These are phyloP conservation scores for Smutsia temminckii DNA, from an alignment of 2,797 vertebrate species.

Conservation along the genomic window DNA sequence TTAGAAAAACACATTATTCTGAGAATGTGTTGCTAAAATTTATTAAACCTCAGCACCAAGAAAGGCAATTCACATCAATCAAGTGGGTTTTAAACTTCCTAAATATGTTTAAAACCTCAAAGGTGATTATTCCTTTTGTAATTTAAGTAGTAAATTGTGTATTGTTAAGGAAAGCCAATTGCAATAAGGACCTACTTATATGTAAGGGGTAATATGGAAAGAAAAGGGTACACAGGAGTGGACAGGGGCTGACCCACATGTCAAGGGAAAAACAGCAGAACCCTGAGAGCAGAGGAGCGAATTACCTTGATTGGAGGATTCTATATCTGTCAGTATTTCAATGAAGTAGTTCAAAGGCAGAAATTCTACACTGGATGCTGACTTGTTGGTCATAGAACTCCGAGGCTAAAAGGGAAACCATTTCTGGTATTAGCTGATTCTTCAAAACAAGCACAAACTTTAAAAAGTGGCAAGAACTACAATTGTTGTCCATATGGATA, in stretches of 20 bases:
- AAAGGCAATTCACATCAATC: neutral
- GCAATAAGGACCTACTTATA: neutral
- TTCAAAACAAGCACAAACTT: neutral
- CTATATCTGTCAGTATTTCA: conserved; percentile 86
- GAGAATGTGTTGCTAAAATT: conserved; percentile 31
- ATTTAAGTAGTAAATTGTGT: neutral
- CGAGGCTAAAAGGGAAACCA: conserved; percentile 78
- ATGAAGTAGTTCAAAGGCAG: conserved; percentile 89
- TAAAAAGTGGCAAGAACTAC: neutral
- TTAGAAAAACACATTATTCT: conserved; percentile 16
- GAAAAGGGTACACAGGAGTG: neutral
- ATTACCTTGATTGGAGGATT: conserved; percentile 83
- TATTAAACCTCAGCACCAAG: neutral
- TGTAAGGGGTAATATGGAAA: neutral
- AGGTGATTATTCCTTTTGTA: neutral
- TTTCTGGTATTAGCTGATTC: neutral
- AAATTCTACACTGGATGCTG: conserved; percentile 82
- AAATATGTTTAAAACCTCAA: neutral
- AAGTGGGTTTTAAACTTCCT: neutral
- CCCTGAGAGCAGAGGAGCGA: neutral
- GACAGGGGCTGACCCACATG: neutral
- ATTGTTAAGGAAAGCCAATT: neutral
- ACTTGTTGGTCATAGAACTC: conserved; percentile 79
- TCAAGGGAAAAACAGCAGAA: neutral
- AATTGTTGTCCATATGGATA: neutral